Conservation (phyloP, 2,888 invertebrate species). For the Dicyrtoma fusca region DNA sequence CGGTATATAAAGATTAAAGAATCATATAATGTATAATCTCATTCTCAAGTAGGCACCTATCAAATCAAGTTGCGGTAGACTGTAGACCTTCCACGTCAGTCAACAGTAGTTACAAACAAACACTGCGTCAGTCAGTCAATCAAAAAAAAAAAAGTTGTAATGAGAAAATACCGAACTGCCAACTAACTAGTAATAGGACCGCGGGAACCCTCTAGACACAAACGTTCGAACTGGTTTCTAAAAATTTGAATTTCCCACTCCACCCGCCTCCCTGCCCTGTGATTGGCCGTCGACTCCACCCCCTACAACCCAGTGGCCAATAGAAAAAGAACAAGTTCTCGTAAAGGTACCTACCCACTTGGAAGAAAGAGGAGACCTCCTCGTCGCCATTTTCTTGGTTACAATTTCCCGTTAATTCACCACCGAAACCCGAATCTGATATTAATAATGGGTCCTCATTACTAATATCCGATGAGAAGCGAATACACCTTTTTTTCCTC, state of each 20-base stretch:
- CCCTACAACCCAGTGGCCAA: neutral
- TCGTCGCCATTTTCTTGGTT: conserved; percentile 52
- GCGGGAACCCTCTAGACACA: no score
- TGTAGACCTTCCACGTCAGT: no score
- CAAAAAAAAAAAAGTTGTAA: no score
- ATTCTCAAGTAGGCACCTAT: no score
- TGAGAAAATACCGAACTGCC: no score
- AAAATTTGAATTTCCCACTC: conserved; percentile 27
- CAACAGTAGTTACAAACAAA: neutral
- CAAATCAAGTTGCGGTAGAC: no score
- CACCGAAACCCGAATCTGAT: conserved; percentile 53
- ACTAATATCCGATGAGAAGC: conserved; percentile 51
- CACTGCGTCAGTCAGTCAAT: conserved; percentile 2
- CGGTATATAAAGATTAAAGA: no score
- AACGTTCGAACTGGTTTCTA: no score
- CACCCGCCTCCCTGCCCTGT: neutral
- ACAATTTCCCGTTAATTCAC: conserved; percentile 47
- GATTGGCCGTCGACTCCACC: conserved; percentile 23
- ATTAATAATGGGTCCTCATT: conserved; percentile 51
- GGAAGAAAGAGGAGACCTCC: conserved; percentile 50
- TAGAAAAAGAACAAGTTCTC: conserved; percentile 42
- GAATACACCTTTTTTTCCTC: conserved; percentile 53
- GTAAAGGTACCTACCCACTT: conserved; percentile 43
- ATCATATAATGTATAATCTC: no score
- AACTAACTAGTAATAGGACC: no score